phyloP scores from a whole-genome alignment of 2,888 invertebrate species.

The Limnephilus auricula region DNA sequence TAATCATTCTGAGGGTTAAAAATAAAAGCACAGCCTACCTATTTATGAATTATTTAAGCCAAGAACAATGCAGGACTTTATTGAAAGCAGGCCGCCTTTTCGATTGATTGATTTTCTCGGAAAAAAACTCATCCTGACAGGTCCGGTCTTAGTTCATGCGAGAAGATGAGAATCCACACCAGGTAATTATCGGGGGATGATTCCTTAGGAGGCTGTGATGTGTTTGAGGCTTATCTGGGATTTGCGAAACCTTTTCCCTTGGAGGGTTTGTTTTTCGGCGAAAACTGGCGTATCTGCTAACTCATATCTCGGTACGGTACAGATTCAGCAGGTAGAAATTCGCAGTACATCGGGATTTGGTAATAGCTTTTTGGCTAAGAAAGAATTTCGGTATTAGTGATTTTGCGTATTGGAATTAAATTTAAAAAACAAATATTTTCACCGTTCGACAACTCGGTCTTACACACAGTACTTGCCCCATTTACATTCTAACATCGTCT shows the following conservation, averaged over 20 bases:
- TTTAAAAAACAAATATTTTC: no score
- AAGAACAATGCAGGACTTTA: not conserved
- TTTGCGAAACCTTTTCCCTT: conserved; percentile 51
- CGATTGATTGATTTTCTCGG: conserved; percentile 38
- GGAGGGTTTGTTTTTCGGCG: conserved; percentile 59
- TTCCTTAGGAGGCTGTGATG: conserved; percentile 28
- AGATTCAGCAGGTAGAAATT: conserved; percentile 42
- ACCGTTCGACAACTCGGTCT: no score
- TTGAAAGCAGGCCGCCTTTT: not conserved
- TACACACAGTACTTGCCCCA: no score
- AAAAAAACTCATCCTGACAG: conserved; percentile 30
- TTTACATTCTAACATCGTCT: no score
- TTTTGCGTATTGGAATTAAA: conserved; percentile 25
- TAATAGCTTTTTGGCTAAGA: conserved; percentile 28
- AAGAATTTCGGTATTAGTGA: conserved; percentile 11
- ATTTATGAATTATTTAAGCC: not conserved
- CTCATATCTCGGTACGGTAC: conserved; percentile 42
- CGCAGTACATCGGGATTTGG: not conserved
- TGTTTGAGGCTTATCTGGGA: conserved; percentile 55
- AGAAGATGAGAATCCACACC: conserved; percentile 42
- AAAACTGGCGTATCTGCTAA: conserved; percentile 51
- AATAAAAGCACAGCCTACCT: not conserved
- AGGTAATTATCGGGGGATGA: conserved; percentile 51
- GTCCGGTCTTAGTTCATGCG: conserved; percentile 9
- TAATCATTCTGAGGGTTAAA: not conserved